Evolutionary conservation across 2,888 invertebrate genomes (phyloP).

Genomic region (Scaeva pyrastri): DNA sequence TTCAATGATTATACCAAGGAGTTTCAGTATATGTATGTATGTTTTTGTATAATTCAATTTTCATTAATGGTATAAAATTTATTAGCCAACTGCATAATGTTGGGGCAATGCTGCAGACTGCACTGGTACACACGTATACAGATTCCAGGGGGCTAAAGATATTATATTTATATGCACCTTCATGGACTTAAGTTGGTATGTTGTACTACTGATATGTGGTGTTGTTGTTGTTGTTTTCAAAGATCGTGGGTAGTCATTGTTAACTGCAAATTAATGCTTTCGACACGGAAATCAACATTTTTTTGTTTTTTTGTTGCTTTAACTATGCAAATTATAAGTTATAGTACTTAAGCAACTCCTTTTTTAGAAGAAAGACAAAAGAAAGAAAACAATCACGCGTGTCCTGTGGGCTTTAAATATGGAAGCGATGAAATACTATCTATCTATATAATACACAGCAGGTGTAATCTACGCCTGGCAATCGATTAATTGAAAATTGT

Average conservation of each 20-base stretch:
- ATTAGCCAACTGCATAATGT: slow-evolving; percentile 48
- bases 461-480: slow-evolving; percentile 66
- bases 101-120: slow-evolving; percentile 31
- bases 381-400: slow-evolving; percentile 49
- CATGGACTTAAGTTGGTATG: slow-evolving; percentile 11
- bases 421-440: slow-evolving; percentile 46
- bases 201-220: slow-evolving; percentile 16
- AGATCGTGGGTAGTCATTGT: slow-evolving; percentile 74
- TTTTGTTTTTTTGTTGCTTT: no score
- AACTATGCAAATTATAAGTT: slow-evolving; percentile 73
- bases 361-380: slow-evolving; percentile 20
- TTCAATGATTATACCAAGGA: slow-evolving; percentile 42
- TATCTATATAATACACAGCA: slow-evolving; percentile 39
- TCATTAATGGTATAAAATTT: slow-evolving; percentile 73
- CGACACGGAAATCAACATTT: slow-evolving; percentile 74
- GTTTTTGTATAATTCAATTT: slow-evolving; percentile 69
- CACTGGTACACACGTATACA: neutral
- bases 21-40: slow-evolving; percentile 8
- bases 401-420: slow-evolving; percentile 62
- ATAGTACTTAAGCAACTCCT: slow-evolving; percentile 57
- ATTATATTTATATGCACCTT: slow-evolving; percentile 21
- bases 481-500: slow-evolving; percentile 73
- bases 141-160: slow-evolving; percentile 44
- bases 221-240: neutral
- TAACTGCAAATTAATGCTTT: slow-evolving; percentile 75